Base-by-base conservation (phyloP, 2,888 invertebrate species). In the Dioctria linearis region DNA sequence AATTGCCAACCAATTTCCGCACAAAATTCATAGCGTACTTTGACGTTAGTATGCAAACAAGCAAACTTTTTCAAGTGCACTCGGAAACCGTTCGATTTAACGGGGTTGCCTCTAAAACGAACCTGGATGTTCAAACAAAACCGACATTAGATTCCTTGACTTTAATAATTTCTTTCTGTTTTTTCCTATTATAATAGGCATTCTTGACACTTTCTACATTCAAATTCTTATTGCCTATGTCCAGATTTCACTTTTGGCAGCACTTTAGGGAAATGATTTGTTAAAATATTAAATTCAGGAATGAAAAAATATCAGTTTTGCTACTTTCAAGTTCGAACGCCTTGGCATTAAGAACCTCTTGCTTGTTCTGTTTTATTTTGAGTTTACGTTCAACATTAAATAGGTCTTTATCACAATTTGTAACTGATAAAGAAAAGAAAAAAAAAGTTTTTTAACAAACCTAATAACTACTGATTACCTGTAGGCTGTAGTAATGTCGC, bases 131-230 rank as follows among this genome's bases (percentile, higher is more conserved):
- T n/a, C n/a, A n/a, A n/a, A n/a, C n/a, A n/a, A n/a, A n/a, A n/a
- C n/a, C n/a, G n/a, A n/a, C n/a, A n/a, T n/a, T n/a, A n/a, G 93
- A 92, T 85, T 91, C 91, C 85, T 92, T 92, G 0, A 95, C 88
- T 86, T 92, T 93, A 0, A 88, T 84, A 79, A 95, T 91, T 85
- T 95, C 95, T 51, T 90, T 91, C 86, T 94, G 93, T 59, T 93
- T 89, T 85, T 90, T 92, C 76, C 91, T 92, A 65, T 94, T 93
- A 85, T 93, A 92, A 88, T 95, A 94, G 2, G 92, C 92, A 80
- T 94, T 90, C 88, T 93, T 93, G 80, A 95, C 93, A 84, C 93
- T 92, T 84, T 93, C 93, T 54, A 95, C 93, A 86, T 94, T 95
- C 57, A 95, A 88, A 79, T 93, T 92, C 86, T 93, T 93, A 82